A percentile compares a stretch with the other conserved stretches of the same genome.
phyloP scores from a whole-genome alignment of 2,797 vertebrate genomes.

The Ceryle rudis region DNA sequence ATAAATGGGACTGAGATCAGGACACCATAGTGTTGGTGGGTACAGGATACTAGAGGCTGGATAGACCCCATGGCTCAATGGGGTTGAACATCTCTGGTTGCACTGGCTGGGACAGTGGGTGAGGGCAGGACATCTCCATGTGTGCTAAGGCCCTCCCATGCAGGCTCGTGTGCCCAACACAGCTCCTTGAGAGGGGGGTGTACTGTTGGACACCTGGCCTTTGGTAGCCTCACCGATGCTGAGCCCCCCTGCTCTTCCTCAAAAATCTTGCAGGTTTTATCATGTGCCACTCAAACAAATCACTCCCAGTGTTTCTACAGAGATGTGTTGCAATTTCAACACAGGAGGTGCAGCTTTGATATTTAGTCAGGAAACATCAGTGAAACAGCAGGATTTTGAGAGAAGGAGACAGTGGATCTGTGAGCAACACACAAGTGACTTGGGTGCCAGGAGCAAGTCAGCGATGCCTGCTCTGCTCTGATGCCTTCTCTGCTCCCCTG shows the following conservation, averaged over 20 bases:
- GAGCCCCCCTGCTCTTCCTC: neutral
- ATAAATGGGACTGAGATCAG: neutral
- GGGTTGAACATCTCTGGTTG: neutral
- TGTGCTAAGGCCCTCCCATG: fast-evolving
- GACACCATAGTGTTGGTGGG: neutral
- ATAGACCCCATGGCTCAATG: fast-evolving
- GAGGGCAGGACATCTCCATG: neutral
- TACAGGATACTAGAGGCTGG: neutral
- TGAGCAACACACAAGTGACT: fast-evolving
- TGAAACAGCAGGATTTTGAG: neutral
- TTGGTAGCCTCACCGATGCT: neutral
- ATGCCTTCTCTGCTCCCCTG: neutral
- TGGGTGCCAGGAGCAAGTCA: neutral
- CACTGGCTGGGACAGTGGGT: fast-evolving
- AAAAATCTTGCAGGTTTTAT: neutral
- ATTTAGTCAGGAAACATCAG: neutral
- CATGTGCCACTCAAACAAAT: fast-evolving
- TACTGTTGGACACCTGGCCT: neutral
- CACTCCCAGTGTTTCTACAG: neutral
- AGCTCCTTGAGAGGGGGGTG: neutral
- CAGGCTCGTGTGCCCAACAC: no score
- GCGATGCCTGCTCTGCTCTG: neutral
- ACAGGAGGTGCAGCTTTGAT: no score
- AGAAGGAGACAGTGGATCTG: neutral
- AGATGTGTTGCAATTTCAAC: neutral